Evolutionary conservation across 92 coral and sea anemone species (phyloP), one percentile per base, ranked within the genome.

Genomic region (Metridium senile): DNA sequence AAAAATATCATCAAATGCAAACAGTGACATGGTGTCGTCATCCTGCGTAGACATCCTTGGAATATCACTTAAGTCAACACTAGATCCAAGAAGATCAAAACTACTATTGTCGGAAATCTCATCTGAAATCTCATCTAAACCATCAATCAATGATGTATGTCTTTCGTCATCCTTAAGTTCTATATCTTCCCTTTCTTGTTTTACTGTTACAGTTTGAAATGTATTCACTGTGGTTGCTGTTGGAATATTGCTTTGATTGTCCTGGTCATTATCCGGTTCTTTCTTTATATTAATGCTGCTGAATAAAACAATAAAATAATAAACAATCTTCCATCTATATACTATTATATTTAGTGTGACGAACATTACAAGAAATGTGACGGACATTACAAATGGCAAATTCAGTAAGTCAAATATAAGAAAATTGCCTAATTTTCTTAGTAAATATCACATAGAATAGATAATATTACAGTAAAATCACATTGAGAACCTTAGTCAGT

Each of bases 41-140:
- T 78, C 77, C 51, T 81, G 67, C 19, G 83, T 68, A 19, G 73
- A 75, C 11, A 76, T 81, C 19, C 74, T 63, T 3, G 83, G 90
- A 18, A 88, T 89, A 51, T 87, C 88, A 74, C 90, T 78, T 46
- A 49, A 84, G 54, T 88, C 88, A 10, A 84, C 73, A 56, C 72
- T 77, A 1, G 87, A 54, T 33, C 78, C 39, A 0, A 57, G 68
- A 3, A 1, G 34, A 17, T 33, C 78, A 33, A 62, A 73, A 34
- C 68, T 73, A 33, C 68, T 62, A 23, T 10, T 21, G 3, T 63
- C 69, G 28, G 69, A 63, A 63, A 10, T 31, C 2, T 9, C 26
- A 4, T 73, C 78, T 31, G 78, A 73, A 72, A 1, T 61, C 6
- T 54, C 61, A 17, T 9, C 61, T 19, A 54, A n/a, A n/a, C n/a